phyloP scores from a whole-genome alignment of 2,888 invertebrate species.

The Chymomyza fuscimana region DNA sequence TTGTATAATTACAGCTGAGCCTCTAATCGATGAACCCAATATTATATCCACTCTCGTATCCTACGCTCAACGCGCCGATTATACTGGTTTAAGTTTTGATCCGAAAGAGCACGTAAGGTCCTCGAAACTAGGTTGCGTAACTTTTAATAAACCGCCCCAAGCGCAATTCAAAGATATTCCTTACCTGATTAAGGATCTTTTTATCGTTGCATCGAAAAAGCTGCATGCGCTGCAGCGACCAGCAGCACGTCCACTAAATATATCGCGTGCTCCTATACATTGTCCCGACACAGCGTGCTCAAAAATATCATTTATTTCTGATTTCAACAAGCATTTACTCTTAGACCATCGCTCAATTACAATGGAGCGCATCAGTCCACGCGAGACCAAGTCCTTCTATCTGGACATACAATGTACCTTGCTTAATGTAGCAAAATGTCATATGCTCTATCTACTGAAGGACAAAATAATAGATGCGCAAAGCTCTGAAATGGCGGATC shows the following conservation, averaged over 20 bases:
- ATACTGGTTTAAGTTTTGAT: slow-evolving; percentile 25
- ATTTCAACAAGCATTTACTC: slow-evolving; percentile 71
- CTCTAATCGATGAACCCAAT: background rate
- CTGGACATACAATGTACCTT: slow-evolving; percentile 60
- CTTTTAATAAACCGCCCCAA: slow-evolving; percentile 24
- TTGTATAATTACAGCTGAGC: background rate
- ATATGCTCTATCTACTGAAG: slow-evolving; percentile 67
- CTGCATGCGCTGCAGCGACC: slow-evolving; percentile 18
- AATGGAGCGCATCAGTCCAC: slow-evolving; percentile 67
- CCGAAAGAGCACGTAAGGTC: background rate
- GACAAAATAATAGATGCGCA: slow-evolving; percentile 67
- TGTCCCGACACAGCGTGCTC: slow-evolving; percentile 71
- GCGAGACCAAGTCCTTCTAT: slow-evolving; percentile 70
- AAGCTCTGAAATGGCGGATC: slow-evolving; percentile 57
- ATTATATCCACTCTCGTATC: slow-evolving; percentile 9
- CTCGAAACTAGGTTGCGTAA: background rate
- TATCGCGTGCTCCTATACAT: slow-evolving; percentile 61
- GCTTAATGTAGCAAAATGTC: slow-evolving; percentile 61
- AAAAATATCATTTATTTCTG: slow-evolving; percentile 67
- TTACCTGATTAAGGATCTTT: slow-evolving; percentile 31
- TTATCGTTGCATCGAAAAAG: slow-evolving; percentile 32
- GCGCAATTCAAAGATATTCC: slow-evolving; percentile 55
- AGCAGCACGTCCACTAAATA: slow-evolving; percentile 37
- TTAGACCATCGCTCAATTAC: slow-evolving; percentile 67
- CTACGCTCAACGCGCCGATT: slow-evolving; percentile 43